These are phyloP conservation scores for Drosophila tani DNA, from an alignment of 1,140 invertebrate genomes.

Conservation along the genomic window DNA sequence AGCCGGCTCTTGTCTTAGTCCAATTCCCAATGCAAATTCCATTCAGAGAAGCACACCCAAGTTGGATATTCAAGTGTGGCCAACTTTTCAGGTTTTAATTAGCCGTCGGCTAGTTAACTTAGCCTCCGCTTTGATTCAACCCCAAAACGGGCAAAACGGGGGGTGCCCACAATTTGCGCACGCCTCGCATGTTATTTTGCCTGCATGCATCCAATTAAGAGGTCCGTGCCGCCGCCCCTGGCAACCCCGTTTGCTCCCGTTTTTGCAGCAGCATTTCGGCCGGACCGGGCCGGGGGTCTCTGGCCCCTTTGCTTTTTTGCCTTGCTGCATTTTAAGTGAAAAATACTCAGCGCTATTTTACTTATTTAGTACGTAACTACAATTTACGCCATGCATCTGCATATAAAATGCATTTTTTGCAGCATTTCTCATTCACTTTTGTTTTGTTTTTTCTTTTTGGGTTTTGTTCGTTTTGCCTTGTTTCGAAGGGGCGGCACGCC, in stretches of 20 bases:
- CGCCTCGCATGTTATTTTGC: slow-evolving; percentile 80
- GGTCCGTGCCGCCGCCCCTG: slow-evolving; percentile 53
- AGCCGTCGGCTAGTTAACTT: slow-evolving; percentile 79
- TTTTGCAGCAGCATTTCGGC: slow-evolving; percentile 10
- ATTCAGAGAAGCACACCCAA: slow-evolving; percentile 51
- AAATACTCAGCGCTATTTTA: slow-evolving; percentile 83
- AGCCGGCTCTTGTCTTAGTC: slow-evolving; percentile 72
- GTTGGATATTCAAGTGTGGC: slow-evolving; percentile 64
- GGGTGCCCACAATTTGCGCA: slow-evolving; percentile 60
- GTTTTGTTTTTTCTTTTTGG: slow-evolving; percentile 18
- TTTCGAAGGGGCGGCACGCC: slow-evolving; percentile 62
- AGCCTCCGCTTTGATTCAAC: slow-evolving; percentile 54
- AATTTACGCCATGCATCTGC: slow-evolving; percentile 82
- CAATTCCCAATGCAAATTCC: slow-evolving; percentile 74
- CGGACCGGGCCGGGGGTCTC: slow-evolving; percentile 18
- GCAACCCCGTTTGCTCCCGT: slow-evolving; percentile 2
- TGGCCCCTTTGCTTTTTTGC: slow-evolving; percentile 53
- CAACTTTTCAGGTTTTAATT: slow-evolving; percentile 80
- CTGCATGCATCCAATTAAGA: slow-evolving; percentile 83
- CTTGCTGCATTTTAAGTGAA: slow-evolving; percentile 80
- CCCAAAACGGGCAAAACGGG: slow-evolving; percentile 15
- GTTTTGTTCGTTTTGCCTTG: slow-evolving; percentile 27
- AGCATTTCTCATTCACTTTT: slow-evolving; percentile 34
- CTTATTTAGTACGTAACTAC: slow-evolving; percentile 84
- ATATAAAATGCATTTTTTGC: slow-evolving; percentile 80